Evolutionary conservation across 2,113 vertebrate genomes (phyloP).

Genomic region (Oenanthe oenanthe): DNA sequence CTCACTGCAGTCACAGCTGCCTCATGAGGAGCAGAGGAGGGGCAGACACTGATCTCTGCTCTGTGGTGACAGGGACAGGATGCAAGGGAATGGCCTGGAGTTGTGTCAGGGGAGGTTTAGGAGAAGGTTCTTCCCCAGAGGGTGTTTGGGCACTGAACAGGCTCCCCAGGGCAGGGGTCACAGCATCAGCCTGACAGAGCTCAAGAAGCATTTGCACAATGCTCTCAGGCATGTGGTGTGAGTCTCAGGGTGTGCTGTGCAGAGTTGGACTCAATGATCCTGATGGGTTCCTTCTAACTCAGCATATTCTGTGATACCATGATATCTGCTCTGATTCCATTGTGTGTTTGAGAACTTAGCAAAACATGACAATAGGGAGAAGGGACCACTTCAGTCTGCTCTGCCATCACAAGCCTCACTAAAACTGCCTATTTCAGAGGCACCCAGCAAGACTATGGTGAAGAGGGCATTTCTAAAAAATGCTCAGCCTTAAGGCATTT

Average conservation of each 20-base stretch:
- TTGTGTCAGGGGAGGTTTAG: not conserved
- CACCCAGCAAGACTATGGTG: accelerated
- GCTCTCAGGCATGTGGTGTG: too few relatives aligned
- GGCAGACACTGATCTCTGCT: not conserved
- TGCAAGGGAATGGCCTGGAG: accelerated
- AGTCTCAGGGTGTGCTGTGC: too few relatives aligned
- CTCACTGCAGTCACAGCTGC: not conserved
- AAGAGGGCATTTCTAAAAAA: not conserved
- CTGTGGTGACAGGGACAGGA: not conserved
- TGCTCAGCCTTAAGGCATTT: not conserved
- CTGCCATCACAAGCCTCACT: not conserved
- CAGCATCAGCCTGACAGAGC: not conserved
- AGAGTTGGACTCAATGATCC: not conserved
- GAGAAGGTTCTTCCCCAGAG: not conserved
- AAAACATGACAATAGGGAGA: not conserved
- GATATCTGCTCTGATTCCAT: not conserved
- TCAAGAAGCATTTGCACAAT: not conserved
- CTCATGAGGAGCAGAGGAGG: accelerated
- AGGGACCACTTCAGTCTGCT: not conserved
- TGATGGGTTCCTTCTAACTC: not conserved
- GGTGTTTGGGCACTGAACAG: accelerated
- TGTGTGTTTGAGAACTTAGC: not conserved
- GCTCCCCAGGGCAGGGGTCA: not conserved
- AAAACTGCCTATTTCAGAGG: not conserved
- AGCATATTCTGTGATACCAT: not conserved